Base-by-base conservation (phyloP, 1,140 invertebrate genomes). In the Cheumatopsyche charites region DNA sequence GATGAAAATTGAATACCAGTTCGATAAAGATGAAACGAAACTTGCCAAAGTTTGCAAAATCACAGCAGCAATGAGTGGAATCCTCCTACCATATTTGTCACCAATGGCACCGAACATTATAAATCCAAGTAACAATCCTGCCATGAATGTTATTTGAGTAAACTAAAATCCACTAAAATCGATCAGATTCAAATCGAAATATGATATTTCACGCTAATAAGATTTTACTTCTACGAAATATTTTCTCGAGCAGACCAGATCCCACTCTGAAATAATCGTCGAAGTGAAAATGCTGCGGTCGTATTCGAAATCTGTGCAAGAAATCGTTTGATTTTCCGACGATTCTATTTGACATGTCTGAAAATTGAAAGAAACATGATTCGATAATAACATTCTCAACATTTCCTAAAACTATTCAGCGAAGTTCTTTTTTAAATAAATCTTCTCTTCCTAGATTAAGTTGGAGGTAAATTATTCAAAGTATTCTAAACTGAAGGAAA, bases 191-290 rank as follows among this genome's bases (percentile, higher is more conserved):
- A 66, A 66, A 66, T 66, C 9, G 45, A 43, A 23, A 65, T n/a
- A n/a, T n/a, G n/a, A n/a, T n/a, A n/a, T n/a, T n/a, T n/a, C n/a
- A n/a, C n/a, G n/a, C n/a, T n/a, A n/a, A n/a, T n/a, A n/a, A n/a
- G n/a, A 21, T 49, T 5, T 49, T 49, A 84, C 82, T 73, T 83
- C 90, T 12, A 88, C 84, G 29, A 90, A 79, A 77, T 88, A 87
- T 61, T 81, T 79, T 49, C 80, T 83, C 0, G 86, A 82, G 70
- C 92, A 94, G 0, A 92, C 88, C 29, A 94, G 83, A 82, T 91
- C 79, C 90, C 90, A 94, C 83, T 93, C 88, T 0, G 87, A 88
- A 12, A 86, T 83, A 9, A 92, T 90, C 0, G 90, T 92, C 70
- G 88, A 84, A 13, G 83, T 81, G 77, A 93, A 94, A 36, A 87